These are phyloP conservation scores for Phalloptychus januarius DNA, from an alignment of 2,797 vertebrate species.

Conservation along the genomic window DNA sequence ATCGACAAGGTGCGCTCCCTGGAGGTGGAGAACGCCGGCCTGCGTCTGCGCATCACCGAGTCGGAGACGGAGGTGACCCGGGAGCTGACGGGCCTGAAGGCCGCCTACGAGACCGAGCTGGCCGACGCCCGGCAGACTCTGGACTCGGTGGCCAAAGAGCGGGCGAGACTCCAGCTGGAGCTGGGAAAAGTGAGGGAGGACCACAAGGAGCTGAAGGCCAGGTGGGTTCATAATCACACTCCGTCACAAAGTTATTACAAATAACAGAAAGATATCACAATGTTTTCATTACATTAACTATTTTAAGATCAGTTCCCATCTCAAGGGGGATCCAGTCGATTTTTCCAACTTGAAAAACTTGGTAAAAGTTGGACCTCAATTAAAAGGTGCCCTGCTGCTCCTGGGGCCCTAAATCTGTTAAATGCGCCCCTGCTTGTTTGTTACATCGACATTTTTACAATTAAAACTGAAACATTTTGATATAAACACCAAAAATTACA, in stretches of 20 bases:
- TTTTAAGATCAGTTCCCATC: background rate
- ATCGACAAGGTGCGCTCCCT: conserved; percentile 96
- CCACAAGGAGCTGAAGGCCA: conserved; percentile 94
- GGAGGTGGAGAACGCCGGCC: conserved; percentile 92
- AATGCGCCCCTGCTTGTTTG: conserved; percentile 5
- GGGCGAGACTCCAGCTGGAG: conserved; percentile 94
- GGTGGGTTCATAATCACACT: conserved; percentile 75
- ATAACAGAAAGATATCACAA: background rate
- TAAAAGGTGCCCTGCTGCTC: background rate
- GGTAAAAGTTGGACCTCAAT: background rate
- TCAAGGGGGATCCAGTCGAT: background rate
- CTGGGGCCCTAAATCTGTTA: background rate
- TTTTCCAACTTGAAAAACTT: background rate
- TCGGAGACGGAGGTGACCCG: conserved; percentile 94
- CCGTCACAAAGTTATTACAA: background rate
- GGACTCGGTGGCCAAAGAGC: conserved; percentile 96
- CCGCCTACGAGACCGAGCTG: conserved; percentile 93
- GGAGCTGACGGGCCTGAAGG: conserved; percentile 92
- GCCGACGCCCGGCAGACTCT: conserved; percentile 96
- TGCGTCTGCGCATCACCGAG: conserved; percentile 94
- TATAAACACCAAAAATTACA: background rate
- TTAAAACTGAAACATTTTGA: fast-evolving
- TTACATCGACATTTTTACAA: background rate
- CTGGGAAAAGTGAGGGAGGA: conserved; percentile 92
- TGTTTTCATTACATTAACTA: background rate